These are phyloP conservation scores for Coecobrya sp. DNA, from an alignment of 2,888 invertebrate genomes.

Conservation along the genomic window DNA sequence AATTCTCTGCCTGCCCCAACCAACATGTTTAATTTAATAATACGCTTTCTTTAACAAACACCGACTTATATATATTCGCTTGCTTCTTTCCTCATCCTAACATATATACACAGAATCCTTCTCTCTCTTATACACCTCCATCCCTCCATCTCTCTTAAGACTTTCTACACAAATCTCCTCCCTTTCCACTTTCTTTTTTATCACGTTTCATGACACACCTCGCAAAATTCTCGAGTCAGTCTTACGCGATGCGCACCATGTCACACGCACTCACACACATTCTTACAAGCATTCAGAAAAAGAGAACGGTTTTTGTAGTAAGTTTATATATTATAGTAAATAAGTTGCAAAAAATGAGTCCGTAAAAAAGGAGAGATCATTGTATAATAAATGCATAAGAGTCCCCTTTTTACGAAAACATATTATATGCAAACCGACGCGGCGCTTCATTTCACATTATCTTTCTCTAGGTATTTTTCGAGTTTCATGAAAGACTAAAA, in stretches of 20 bases:
- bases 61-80: neutral
- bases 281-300: conserved; percentile 57
- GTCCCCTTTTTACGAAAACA: conserved; percentile 81
- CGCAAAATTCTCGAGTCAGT: conserved; percentile 69
- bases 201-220: conserved; percentile 73
- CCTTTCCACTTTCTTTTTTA: conserved; percentile 61
- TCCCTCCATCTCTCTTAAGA: conserved; percentile 6
- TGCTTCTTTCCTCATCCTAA: neutral
- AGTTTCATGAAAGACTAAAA: conserved; percentile 86
- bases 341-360: conserved; percentile 76
- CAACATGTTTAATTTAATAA: conserved; percentile 22
- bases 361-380: conserved; percentile 82
- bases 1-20: conserved; percentile 44
- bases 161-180: conserved; percentile 29
- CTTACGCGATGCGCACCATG: conserved; percentile 77
- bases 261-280: conserved; percentile 58
- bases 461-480: conserved; percentile 73
- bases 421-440: conserved; percentile 67
- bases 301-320: conserved; percentile 54
- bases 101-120: too few species aligned
- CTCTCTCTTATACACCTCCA: neutral
- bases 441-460: conserved; percentile 60
- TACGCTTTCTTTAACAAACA: neutral
- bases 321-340: conserved; percentile 57
- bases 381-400: conserved; percentile 79